Base-by-base conservation (phyloP, 2,113 vertebrate genomes). In the Laticauda colubrina region DNA sequence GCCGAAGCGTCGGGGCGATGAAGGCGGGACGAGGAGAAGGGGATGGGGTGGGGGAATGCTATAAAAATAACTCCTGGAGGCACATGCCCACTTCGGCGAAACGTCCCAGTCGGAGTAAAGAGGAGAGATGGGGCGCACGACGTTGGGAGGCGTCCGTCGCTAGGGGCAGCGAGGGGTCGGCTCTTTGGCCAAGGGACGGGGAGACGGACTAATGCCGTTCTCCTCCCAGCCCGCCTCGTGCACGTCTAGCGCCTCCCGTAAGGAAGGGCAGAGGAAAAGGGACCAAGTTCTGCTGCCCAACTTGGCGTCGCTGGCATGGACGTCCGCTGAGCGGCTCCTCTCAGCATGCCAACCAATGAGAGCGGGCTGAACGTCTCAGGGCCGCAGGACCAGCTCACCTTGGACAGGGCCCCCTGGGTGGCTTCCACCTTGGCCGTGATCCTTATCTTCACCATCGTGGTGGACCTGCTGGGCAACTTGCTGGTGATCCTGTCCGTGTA, bases 401-500 rank as follows among this genome's bases (percentile, higher is more conserved):
- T 96, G 90, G 97, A 96, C 89, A 98, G 98, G 26, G 98, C 98
- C 87, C 97, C 98, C 5, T 98, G 98, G 99, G 98, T 99, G 90
- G 97, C 98, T 56, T 98, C 97, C 75, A 97, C 98, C 55, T 96
- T 99, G 94, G 99, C 99, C 39, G 97, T 96, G 96, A 96, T 99
- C 93, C 98, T 99, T 95, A 98, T 99, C 98, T 98, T 99, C 97
- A 99, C 99, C 91, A 98, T 99, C 95, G 98, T 98, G 57, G 98
- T 99, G 89, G 99, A 99, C 97, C 95, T 99, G 94, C 96, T 99
- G 97, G 99, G 99, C 91, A 99, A 99, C 97, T 97, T 99, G 23
- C 93, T 99, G 97, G 99, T 99, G 93, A 99, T 99, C 96, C 97
- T 99, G 95, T 99, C 99, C 18, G 99, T 99, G 34, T 99, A 98